Evolutionary conservation across 35 echinoderm and acorn worm species (phyloP).

Genomic region (Heliocidaris tuberculata): DNA sequence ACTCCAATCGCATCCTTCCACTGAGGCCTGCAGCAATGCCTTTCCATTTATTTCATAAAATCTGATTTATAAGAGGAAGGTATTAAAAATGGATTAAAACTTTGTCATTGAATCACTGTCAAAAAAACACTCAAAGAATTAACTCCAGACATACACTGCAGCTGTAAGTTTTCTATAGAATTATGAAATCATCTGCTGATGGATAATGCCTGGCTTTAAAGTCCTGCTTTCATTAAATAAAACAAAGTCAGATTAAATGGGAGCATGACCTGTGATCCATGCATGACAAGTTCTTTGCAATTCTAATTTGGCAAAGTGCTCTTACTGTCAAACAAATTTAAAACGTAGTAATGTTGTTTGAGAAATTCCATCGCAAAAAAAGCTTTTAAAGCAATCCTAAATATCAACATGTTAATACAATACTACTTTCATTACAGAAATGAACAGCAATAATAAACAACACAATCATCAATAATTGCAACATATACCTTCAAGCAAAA

Average conservation of each 20-base stretch:
- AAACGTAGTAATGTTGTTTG: neutral
- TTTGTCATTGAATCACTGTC: neutral
- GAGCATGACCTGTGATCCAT: neutral
- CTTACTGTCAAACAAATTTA: neutral
- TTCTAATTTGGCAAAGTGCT: constrained; percentile 2
- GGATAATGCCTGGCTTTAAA: neutral
- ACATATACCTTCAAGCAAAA: too few species aligned
- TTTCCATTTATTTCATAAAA: neutral
- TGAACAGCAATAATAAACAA: neutral
- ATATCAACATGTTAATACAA: neutral
- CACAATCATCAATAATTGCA: neutral
- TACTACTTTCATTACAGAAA: neutral
- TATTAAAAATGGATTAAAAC: neutral
- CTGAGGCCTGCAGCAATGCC: neutral
- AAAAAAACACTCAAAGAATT: neutral
- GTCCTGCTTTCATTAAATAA: neutral
- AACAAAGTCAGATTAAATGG: neutral
- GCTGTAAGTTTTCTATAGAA: neutral
- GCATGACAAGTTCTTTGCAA: neutral
- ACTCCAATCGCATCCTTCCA: neutral
- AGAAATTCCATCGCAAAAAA: neutral
- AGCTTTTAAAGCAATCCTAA: neutral
- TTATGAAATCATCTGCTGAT: neutral
- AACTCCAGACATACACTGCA: too few species aligned
- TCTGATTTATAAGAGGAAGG: neutral